These are phyloP conservation scores for Poecilia wingei DNA, from an alignment of 2,797 vertebrate species.

Conservation along the genomic window DNA sequence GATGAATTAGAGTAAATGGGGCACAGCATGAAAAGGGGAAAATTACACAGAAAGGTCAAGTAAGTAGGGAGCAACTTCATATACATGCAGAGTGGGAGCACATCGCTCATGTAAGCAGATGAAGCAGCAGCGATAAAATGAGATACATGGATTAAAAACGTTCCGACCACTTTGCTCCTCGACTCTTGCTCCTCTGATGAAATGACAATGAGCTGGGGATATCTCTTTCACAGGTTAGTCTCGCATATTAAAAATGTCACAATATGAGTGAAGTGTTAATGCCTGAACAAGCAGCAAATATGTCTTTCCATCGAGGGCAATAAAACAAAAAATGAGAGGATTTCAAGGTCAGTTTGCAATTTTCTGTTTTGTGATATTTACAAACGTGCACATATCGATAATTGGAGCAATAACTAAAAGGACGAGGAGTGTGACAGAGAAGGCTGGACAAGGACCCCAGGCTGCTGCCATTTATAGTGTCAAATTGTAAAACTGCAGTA, in stretches of 20 bases:
- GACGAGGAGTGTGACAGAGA: background rate
- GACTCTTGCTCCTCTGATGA: background rate
- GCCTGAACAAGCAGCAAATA: background rate
- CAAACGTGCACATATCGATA: background rate
- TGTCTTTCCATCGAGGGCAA: background rate
- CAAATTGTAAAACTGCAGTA: background rate
- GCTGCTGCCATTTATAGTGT: background rate
- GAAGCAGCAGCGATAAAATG: background rate
- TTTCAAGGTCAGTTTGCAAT: background rate
- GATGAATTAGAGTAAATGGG: conserved; percentile 31
- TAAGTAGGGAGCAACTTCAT: conserved; percentile 18
- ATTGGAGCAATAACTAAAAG: background rate
- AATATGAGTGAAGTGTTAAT: background rate
- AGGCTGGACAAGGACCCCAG: background rate
- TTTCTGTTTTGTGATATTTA: background rate
- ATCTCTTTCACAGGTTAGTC: background rate
- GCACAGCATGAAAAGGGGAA: conserved; percentile 27
- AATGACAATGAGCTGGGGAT: background rate
- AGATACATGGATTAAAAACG: background rate
- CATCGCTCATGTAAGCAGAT: background rate
- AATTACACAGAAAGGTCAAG: conserved; percentile 56
- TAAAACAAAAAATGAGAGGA: background rate
- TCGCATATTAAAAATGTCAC: background rate
- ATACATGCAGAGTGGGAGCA: conserved; percentile 33
- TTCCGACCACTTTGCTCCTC: background rate